Percentiles rank a stretch among this genome's conserved stretches.
phyloP scores from a whole-genome alignment of 2,888 invertebrate species.

The Sinohyriopsis cumingii region DNA sequence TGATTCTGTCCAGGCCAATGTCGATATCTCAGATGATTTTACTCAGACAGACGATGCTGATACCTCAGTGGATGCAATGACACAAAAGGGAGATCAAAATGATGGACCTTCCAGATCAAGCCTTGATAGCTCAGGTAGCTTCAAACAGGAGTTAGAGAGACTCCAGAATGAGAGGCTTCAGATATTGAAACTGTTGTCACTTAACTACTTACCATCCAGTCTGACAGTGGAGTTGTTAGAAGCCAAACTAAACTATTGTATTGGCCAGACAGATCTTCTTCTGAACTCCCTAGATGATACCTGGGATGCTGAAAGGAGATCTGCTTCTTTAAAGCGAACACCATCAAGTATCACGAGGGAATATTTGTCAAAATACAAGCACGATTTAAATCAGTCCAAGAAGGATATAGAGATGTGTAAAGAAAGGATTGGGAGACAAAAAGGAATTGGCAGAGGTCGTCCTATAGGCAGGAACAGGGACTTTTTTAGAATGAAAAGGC shows the following conservation, averaged over 20 bases:
- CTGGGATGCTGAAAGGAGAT: slow-evolving; percentile 12
- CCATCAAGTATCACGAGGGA: slow-evolving; percentile 46
- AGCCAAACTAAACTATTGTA: slow-evolving; percentile 71
- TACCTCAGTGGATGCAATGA: slow-evolving; percentile 17
- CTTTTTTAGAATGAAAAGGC: slow-evolving; percentile 45
- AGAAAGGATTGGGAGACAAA: slow-evolving; percentile 39
- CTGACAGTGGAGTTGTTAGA: slow-evolving; percentile 71
- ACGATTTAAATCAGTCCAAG: slow-evolving; percentile 61
- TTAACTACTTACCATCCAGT: slow-evolving; percentile 68
- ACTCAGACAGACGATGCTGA: slow-evolving; percentile 53
- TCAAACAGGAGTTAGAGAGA: slow-evolving; percentile 62
- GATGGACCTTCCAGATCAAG: slow-evolving; percentile 4
- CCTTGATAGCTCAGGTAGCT: slow-evolving; percentile 21
- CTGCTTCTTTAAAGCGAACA: slow-evolving; percentile 12
- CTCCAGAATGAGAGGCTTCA: slow-evolving; percentile 64
- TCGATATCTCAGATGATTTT: slow-evolving; percentile 52
- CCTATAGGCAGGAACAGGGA: slow-evolving; percentile 49
- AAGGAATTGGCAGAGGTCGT: slow-evolving; percentile 46
- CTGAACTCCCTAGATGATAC: slow-evolving; percentile 60
- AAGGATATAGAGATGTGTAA: slow-evolving; percentile 60
- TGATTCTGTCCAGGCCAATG: slow-evolving; percentile 37
- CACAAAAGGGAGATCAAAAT: neutral
- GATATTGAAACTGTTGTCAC: slow-evolving; percentile 65
- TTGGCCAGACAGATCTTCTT: slow-evolving; percentile 71
- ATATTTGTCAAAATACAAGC: slow-evolving; percentile 57